Evolutionary conservation across 2,113 vertebrate species (phyloP).

Genomic region (Hylia prasina): DNA sequence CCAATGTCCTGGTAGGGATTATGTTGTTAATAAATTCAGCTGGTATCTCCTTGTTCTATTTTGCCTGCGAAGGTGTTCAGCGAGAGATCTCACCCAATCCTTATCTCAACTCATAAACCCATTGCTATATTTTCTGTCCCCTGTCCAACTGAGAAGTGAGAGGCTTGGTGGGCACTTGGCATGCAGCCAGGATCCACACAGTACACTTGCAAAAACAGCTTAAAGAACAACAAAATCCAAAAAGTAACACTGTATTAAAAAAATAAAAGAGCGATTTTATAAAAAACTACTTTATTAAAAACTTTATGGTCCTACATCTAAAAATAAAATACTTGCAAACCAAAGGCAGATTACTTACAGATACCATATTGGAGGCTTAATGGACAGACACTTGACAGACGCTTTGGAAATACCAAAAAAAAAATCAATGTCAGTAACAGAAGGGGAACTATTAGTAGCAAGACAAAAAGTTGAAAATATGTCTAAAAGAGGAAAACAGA

Average conservation of each 20-base stretch:
- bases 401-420: neutral
- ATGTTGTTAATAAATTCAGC: neutral
- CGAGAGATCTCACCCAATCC: neutral
- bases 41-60: neutral
- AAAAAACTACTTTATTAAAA: neutral
- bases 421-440: neutral
- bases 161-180: no score
- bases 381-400: neutral
- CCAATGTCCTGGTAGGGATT: neutral
- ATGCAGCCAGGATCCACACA: neutral
- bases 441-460: neutral
- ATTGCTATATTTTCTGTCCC: neutral
- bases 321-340: neutral
- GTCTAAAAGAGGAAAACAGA: neutral
- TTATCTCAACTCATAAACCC: neutral
- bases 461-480: neutral
- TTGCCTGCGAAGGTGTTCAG: neutral
- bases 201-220: neutral
- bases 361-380: neutral
- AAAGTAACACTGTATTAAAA: neutral
- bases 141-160: neutral
- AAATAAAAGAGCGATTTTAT: neutral
- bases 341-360: neutral
- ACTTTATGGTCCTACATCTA: neutral
- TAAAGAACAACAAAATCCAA: neutral